These are phyloP conservation scores for Tenrec ecaudatus DNA, from an alignment of 2,113 vertebrate genomes.

Conservation along the genomic window DNA sequence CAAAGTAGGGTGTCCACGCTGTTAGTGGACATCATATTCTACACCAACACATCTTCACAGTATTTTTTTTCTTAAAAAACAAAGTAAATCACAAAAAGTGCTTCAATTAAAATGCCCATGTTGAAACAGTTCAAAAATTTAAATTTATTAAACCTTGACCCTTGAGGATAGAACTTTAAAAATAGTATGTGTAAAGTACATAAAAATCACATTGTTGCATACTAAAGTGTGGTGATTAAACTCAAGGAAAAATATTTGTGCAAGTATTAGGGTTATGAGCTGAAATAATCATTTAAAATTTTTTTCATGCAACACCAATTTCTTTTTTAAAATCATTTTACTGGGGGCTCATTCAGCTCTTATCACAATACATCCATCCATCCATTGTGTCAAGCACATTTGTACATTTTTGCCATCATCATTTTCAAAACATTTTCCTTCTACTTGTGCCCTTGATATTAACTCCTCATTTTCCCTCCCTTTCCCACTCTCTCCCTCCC, in stretches of 20 bases:
- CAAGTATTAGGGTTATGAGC: not conserved
- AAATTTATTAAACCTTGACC: not conserved
- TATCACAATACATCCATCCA: too few species aligned
- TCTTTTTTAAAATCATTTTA: too few species aligned
- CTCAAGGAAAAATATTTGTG: not conserved
- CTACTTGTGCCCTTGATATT: too few species aligned
- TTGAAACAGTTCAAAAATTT: not conserved
- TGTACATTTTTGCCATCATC: too few species aligned
- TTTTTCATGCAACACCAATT: not conserved
- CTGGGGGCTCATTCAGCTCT: too few species aligned
- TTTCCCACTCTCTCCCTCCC: too few species aligned
- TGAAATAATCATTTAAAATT: not conserved
- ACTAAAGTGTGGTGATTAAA: not conserved
- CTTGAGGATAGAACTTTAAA: not conserved
- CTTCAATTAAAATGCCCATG: not conserved
- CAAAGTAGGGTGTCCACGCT: not conserved
- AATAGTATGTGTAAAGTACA: not conserved
- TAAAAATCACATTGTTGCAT: not conserved
- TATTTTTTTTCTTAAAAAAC: not conserved
- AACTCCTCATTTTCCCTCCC: too few species aligned
- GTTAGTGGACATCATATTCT: not conserved
- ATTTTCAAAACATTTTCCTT: too few species aligned
- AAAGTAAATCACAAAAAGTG: not conserved
- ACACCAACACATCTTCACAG: not conserved
- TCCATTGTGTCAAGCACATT: too few species aligned